Base-by-base conservation (phyloP, 2,113 vertebrate species). In the Scomber japonicus region DNA sequence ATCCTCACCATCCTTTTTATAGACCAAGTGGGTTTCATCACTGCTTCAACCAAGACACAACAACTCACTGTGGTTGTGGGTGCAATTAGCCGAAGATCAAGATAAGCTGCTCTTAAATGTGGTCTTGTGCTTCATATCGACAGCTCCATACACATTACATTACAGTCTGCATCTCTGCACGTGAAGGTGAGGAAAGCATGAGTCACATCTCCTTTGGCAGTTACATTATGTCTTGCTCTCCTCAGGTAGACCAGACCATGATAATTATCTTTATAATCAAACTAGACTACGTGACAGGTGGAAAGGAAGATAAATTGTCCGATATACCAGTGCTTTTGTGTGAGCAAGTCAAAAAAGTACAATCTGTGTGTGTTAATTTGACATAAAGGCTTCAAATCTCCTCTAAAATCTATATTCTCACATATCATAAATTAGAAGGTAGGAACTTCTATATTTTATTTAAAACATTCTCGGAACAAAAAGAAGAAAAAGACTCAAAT, bases 201-300 rank as follows among this genome's bases (percentile, higher is more conserved):
- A 91, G 70, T 90, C 84, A 91, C 10, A 65, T 82, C 85, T 89
- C 27, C 62, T 0, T 69, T 35, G 30, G 8, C 49, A 31, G 57
- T 86, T 80, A 63, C 59, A 72, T 66, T 40, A 81, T 75, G 76
- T 81, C 77, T 81, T 80, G 45, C 59, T 62, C 12, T n/a, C 17
- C 54, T 81, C 69, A 68, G 51, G 27, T 74, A 71, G 19, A 81
- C 56, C 30, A 59, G 6, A 74, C 71, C 27, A 57, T 61, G 46
- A 49, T 75, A 27, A 78, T 88, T 76, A 40, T 40, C 35, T 40
- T 40, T 9, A 40, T 40, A 9, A 40, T 40, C 35, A 40, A 40
- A 40, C 35, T 40, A 40, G 35, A 40, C 9, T 40, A 40, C 35
- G 7, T 40, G 7, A 40, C 35, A 40, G 35, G 35, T 40, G 35